Evolutionary conservation across 1,140 invertebrate species (phyloP).

Genomic region (Agrypnia vestita): DNA sequence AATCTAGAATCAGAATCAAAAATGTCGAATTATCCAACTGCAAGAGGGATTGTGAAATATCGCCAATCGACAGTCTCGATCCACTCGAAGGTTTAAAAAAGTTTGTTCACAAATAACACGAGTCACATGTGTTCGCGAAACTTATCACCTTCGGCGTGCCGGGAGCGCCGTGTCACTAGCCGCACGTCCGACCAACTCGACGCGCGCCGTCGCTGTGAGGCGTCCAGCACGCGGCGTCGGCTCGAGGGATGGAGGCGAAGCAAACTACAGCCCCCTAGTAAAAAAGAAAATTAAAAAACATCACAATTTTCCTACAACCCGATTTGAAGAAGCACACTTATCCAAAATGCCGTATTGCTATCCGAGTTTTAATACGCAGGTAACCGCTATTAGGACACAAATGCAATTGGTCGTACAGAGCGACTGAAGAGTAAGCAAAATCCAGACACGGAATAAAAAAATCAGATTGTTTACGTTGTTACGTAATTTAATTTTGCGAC

Average conservation of each 20-base stretch:
- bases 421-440: conserved; percentile 3
- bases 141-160: conserved; percentile 21
- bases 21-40: no score
- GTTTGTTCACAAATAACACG: conserved; percentile 18
- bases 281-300: neutral
- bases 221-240: conserved; percentile 28
- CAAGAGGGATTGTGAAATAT: neutral
- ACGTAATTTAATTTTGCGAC: neutral
- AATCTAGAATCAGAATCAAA: no score
- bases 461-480: neutral
- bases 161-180: neutral
- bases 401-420: conserved; percentile 15
- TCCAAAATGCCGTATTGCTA: neutral
- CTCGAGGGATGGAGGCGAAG: neutral
- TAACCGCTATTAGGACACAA: conserved; percentile 40
- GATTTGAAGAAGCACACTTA: neutral
- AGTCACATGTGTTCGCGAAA: conserved; percentile 41
- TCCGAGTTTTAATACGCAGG: conserved; percentile 7
- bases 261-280: neutral
- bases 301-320: neutral
- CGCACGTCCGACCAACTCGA: conserved; percentile 51
- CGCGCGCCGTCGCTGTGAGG: conserved; percentile 53
- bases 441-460: neutral
- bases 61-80: neutral
- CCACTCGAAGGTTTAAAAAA: conserved; percentile 9